phyloP scores from a whole-genome alignment of 2,797 vertebrate genomes.

The Picus viridis region DNA sequence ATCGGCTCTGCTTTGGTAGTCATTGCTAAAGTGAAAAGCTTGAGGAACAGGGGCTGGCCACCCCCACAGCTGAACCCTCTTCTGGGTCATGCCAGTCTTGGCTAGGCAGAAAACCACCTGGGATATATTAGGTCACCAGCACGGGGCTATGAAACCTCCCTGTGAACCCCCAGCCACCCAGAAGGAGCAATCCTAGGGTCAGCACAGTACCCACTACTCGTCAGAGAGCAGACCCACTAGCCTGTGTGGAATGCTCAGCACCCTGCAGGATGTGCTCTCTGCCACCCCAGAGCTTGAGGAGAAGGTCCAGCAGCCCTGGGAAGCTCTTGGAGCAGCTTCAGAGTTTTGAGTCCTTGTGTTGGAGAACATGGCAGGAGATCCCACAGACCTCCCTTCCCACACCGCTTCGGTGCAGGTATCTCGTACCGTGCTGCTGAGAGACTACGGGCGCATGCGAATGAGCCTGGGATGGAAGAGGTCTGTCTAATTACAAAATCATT shows the following conservation, averaged over 20 bases:
- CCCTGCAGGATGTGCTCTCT: background rate
- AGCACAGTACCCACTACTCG: fast-evolving
- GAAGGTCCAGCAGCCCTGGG: background rate
- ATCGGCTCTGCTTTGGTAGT: background rate
- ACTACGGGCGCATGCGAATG: background rate
- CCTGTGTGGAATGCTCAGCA: background rate
- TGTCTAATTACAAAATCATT: background rate
- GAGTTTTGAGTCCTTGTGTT: background rate
- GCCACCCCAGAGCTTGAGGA: background rate
- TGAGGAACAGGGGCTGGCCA: background rate
- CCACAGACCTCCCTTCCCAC: fast-evolving
- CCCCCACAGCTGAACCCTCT: background rate
- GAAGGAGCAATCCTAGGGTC: background rate
- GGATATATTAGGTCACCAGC: background rate
- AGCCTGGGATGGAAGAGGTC: background rate
- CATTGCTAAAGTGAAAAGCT: background rate
- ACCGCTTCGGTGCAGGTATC: background rate
- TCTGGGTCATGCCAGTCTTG: background rate
- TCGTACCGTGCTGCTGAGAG: fast-evolving
- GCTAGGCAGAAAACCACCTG: background rate
- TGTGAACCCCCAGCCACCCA: background rate
- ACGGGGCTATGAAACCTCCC: background rate
- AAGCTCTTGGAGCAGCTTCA: background rate
- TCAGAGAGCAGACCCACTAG: background rate
- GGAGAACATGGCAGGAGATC: fast-evolving